Base-by-base conservation (phyloP, 2,888 invertebrate species). In the Caprella mutica region DNA sequence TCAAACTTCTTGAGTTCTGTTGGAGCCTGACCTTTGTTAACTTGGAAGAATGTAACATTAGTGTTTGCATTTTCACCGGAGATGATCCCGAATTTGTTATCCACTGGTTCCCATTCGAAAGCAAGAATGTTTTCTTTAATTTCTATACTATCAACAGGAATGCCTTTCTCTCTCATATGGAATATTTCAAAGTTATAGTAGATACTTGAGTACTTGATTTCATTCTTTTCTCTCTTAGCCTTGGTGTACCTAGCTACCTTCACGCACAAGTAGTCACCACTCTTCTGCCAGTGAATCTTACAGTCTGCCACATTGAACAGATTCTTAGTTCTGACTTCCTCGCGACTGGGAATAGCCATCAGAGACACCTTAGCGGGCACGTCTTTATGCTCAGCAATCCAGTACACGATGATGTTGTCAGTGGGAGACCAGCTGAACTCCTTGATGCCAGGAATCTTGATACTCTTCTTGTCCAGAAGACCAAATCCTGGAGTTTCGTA, bases 381-480 rank as follows among this genome's bases (percentile, higher is more conserved):
- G 71, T 92, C 89, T 70, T 94, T 92, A 70, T 91, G 86, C 75
- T 98, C 98, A 1, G 94, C 92, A 3, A 96, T 93, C 94, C 97
- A 98, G 73, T 94, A 98, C 0, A 96, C 96, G 46, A 98, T 81
- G 33, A 88, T 80, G 71, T 94, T 96, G 72, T 96, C 93, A 0
- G 93, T 87, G 0, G 98, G 97, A 0, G 96, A 97, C 97, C 98
- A 99, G 67, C 86, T 86, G 75, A 98, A 97, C 70, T 94, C 93
- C 66, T 89, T 81, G 68, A 92, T 88, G 39, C 89, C 89, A 5
- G 82, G 79, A 33, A 77, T 71, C 67, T 92, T 94, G 58, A 97
- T 84, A 65, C 92, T 90, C 71, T 94, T 94, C 73, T 93, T 90
- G 61, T 96, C 94, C 5, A 94, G 76, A 55, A 98, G 76, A 61